A percentile compares a stretch with the other conserved stretches of the same genome.
Conservation (phyloP, 1,140 invertebrate genomes). For the Neomicropteryx cornuta region DNA sequence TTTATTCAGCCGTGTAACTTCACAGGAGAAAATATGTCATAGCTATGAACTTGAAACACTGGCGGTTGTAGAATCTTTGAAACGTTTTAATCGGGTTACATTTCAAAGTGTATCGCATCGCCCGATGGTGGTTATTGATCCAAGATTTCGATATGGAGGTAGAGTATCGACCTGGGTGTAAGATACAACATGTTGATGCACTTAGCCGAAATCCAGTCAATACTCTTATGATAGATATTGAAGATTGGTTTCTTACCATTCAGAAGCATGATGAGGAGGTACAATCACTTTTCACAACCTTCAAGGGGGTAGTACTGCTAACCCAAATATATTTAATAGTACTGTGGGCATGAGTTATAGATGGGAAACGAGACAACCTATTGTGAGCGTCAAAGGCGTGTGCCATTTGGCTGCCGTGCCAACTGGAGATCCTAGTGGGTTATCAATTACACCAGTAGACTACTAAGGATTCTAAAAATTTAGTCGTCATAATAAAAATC, state of each 20-base stretch:
- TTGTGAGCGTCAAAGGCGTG: too few species aligned
- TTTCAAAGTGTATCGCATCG: slow-evolving; percentile 19
- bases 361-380: too few species aligned
- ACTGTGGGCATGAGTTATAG: too few species aligned
- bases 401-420: too few species aligned
- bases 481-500: too few species aligned
- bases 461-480: too few species aligned
- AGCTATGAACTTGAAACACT: slow-evolving; percentile 26
- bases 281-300: slow-evolving; percentile 9
- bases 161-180: slow-evolving; percentile 16
- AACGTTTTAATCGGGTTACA: slow-evolving; percentile 22
- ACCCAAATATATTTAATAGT: slow-evolving; percentile 8
- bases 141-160: slow-evolving; percentile 16
- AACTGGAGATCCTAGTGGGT: too few species aligned
- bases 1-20: slow-evolving; percentile 21
- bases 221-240: slow-evolving; percentile 2
- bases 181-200: slow-evolving; percentile 18
- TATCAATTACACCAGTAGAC: too few species aligned
- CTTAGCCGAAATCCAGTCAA: slow-evolving; percentile 16
- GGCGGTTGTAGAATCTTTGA: slow-evolving; percentile 19
- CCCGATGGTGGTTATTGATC: slow-evolving; percentile 19
- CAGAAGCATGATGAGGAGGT: slow-evolving; percentile 11
- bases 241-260: slow-evolving; percentile 14
- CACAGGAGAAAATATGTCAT: slow-evolving; percentile 18
- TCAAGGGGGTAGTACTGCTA: slow-evolving; percentile 6